Conservation (phyloP, 1,140 invertebrate species). For the Telenomus remus region DNA sequence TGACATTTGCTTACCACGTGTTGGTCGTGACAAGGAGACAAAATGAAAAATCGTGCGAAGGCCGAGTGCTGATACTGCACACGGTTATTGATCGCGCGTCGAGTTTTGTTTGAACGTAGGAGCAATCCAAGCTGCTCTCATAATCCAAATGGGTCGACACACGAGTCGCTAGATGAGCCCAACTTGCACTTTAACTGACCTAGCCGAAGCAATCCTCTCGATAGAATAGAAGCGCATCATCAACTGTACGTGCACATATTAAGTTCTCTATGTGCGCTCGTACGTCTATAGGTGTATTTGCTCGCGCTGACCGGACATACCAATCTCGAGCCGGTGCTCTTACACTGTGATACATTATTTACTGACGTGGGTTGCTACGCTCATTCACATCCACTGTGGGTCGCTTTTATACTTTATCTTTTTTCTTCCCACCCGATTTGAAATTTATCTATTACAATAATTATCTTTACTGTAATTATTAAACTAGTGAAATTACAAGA, state of each 20-base stretch:
- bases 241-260: slow-evolving; percentile 8
- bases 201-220: slow-evolving; percentile 38
- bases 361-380: slow-evolving; percentile 16
- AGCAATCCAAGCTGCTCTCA: slow-evolving; percentile 16
- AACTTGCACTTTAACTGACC: slow-evolving; percentile 23
- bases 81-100: slow-evolving; percentile 49
- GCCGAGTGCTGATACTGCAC: slow-evolving; percentile 28
- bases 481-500: no score
- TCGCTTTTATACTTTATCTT: neutral
- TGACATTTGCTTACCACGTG: slow-evolving; percentile 37
- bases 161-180: slow-evolving; percentile 19
- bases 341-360: slow-evolving; percentile 30
- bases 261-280: neutral
- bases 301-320: slow-evolving; percentile 38
- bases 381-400: slow-evolving; percentile 19
- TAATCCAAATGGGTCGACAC: slow-evolving; percentile 43
- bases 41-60: slow-evolving; percentile 27
- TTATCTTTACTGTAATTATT: no score
- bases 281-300: slow-evolving; percentile 9
- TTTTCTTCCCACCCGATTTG: no score
- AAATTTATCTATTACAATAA: no score
- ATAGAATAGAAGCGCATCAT: slow-evolving; percentile 41
- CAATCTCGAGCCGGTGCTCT: slow-evolving; percentile 39
- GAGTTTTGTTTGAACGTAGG: slow-evolving; percentile 38
- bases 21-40: slow-evolving; percentile 18